Conservation (phyloP, 2,113 vertebrate genomes). For the Ceyx cyanopectus region DNA sequence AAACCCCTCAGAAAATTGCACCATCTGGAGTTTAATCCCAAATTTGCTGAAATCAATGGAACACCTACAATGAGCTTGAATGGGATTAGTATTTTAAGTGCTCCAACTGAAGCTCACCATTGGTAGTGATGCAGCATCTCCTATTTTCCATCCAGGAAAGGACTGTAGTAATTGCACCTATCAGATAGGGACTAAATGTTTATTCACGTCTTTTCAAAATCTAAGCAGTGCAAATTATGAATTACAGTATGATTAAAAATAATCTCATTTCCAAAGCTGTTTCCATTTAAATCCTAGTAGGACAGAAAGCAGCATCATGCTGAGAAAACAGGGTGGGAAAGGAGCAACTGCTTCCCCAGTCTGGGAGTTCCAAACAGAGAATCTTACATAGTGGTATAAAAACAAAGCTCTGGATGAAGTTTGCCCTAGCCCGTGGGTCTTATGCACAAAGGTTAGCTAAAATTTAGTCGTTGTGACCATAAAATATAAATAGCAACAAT, state of each 20-base stretch:
- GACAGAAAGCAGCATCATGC: not conserved
- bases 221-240: conserved; percentile 29
- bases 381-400: not conserved
- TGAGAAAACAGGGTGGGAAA: not conserved
- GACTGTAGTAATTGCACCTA: not conserved
- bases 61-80: not conserved
- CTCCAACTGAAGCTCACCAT: not conserved
- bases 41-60: not conserved
- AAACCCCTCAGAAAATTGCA: not conserved
- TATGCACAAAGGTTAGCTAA: not conserved
- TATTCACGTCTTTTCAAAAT: not conserved
- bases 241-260: not conserved
- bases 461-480: not conserved
- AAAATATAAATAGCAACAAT: conserved; percentile 73
- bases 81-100: not conserved
- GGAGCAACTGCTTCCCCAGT: not conserved
- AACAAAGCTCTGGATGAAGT: not conserved
- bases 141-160: not conserved
- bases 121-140: not conserved
- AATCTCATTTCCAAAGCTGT: not conserved
- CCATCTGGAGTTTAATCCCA: not conserved
- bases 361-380: not conserved
- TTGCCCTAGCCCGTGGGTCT: not conserved
- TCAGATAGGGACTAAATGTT: not conserved
- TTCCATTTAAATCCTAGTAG: not conserved